Evolutionary conservation across 2,888 invertebrate genomes (phyloP).

Genomic region (Cryptocephalus primarius): DNA sequence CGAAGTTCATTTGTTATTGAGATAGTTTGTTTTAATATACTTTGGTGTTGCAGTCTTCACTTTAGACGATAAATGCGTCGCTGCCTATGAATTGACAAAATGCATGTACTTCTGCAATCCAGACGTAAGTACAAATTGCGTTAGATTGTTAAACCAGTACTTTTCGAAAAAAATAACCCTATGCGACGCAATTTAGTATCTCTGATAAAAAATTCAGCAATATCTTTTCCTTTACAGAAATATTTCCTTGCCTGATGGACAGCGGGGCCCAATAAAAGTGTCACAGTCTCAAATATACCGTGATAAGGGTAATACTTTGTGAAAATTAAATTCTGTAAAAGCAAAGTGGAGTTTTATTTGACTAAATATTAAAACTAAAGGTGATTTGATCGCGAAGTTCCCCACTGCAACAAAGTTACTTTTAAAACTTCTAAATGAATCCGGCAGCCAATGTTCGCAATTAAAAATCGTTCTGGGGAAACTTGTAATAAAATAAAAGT

Average conservation of each 20-base stretch:
- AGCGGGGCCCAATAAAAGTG: not conserved
- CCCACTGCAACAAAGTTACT: not conserved
- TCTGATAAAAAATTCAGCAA: not conserved
- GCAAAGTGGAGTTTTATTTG: not conserved
- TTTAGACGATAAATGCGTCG: constrained; percentile 41
- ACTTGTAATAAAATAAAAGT: too few relatives aligned
- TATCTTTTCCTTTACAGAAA: constrained; percentile 13
- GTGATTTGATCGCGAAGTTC: not conserved
- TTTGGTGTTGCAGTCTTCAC: constrained; percentile 17
- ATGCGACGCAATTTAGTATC: not conserved
- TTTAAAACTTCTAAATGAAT: not conserved
- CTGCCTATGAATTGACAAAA: constrained; percentile 40
- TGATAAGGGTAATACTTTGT: not conserved
- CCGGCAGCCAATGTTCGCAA: not conserved
- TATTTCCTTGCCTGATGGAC: constrained; percentile 15
- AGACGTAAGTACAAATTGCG: constrained; percentile 17
- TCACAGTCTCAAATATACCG: not conserved
- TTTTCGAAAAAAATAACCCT: not conserved
- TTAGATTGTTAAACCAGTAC: not conserved
- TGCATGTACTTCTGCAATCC: constrained; percentile 44
- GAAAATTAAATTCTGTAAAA: not conserved
- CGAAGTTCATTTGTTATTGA: too few relatives aligned
- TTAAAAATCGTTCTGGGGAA: not conserved
- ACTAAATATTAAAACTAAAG: not conserved
- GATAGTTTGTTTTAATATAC: too few relatives aligned